Base-by-base conservation (phyloP, 2,113 vertebrate genomes). In the Riparia riparia region DNA sequence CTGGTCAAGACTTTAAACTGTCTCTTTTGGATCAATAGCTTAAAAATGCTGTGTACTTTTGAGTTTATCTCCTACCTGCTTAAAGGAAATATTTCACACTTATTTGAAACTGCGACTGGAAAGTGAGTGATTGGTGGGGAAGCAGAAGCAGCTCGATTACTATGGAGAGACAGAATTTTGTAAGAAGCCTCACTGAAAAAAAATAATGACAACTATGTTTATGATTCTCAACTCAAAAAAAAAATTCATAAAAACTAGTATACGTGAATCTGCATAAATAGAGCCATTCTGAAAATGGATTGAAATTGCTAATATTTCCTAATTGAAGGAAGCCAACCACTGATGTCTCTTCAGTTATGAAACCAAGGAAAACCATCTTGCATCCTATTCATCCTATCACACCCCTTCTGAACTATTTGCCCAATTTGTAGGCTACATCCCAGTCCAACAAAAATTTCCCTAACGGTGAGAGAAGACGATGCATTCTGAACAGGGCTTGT, bases 81-180 rank as follows among this genome's bases (percentile, higher is more conserved):
- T 89, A 78, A 81, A 89, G 80, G 34, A 73, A 83, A 68, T 94
- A 68, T 82, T 95, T 89, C 71, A 57, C 65, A 51, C 50, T 78
- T 95, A 53, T 66, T 73, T 56, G 19, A 60, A 34, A 82, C n/a
- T 79, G 22, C 88, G 39, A 53, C n/a, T 65, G 42, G 47, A 51
- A 90, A 61, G 60, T 19, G 22, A 82, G 6, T 3, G 7, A 44
- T 47, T 79, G 15, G 22, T 47, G 16, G 5, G 39, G 8, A 42
- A 88, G 39, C 28, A 26, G 28, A 74, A 70, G 51, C 25, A 74
- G 13, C 25, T 77, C 3, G 28, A 28, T 31, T 66, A 26, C 65
- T 64, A 11, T 12, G n/a, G 8, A 82, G 44, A 86, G 53, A 56
- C 2, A 24, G 61, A 61, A 25, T 80, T 87, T 81, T 74, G 10